A percentile compares a stretch with the other conserved stretches of the same genome.
Evolutionary conservation across 2,888 invertebrate genomes (phyloP).

Genomic region (Iphiclides podalirius): DNA sequence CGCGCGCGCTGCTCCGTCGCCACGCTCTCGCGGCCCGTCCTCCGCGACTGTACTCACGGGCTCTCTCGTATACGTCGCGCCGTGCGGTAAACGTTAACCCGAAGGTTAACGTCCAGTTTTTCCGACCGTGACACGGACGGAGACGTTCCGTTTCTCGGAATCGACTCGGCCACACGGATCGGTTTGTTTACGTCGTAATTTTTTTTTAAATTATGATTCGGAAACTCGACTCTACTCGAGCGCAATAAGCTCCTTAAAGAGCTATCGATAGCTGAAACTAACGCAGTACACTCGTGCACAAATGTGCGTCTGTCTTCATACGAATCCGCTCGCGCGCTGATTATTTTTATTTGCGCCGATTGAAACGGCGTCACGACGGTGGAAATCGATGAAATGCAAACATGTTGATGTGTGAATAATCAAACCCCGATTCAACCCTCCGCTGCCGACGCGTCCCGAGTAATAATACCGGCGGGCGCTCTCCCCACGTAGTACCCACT

Average conservation of each 20-base stretch:
- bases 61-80: not conserved
- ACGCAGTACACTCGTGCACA: not conserved
- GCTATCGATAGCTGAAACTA: no score
- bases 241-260: no score
- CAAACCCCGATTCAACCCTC: conserved; percentile 64
- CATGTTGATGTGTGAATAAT: conserved; percentile 75
- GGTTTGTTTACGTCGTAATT: not conserved
- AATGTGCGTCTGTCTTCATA: conserved; percentile 19
- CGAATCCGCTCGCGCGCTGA: conserved; percentile 13
- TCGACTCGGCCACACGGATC: not conserved
- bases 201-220: no score
- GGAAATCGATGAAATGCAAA: conserved; percentile 71
- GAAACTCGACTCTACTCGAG: no score
- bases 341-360: conserved; percentile 27
- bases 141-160: not conserved
- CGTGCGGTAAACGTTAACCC: not conserved
- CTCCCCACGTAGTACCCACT: conserved; percentile 45
- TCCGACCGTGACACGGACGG: not conserved
- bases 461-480: conserved; percentile 63
- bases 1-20: conserved; percentile 63
- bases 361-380: conserved; percentile 35
- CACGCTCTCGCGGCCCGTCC: conserved; percentile 47
- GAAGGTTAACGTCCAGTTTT: conserved; percentile 35
- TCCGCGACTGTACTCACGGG: conserved; percentile 45
- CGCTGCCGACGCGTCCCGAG: conserved; percentile 40